phyloP scores from a whole-genome alignment of 2,888 invertebrate genomes.

The Melieria crassipennis region DNA sequence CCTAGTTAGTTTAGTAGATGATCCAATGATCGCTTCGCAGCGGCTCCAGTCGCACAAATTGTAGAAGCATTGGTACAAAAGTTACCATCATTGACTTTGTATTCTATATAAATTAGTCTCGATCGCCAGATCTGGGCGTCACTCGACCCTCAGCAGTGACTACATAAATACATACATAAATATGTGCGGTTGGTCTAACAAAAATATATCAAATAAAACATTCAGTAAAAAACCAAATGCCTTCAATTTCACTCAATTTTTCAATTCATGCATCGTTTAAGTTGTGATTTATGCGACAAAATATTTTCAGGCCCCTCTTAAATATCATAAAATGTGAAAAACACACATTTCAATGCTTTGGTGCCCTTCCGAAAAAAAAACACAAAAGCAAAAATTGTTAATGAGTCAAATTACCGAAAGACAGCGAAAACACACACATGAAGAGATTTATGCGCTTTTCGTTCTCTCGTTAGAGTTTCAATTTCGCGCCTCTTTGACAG shows the following conservation, averaged over 20 bases:
- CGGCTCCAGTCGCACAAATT: no score
- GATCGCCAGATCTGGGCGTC: no score
- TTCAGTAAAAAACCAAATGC: no score
- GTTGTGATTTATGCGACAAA: slow-evolving; percentile 60
- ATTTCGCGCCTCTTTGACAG: slow-evolving; percentile 24
- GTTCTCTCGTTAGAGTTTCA: slow-evolving; percentile 21
- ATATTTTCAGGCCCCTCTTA: slow-evolving; percentile 38
- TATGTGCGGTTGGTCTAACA: no score
- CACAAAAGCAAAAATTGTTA: slow-evolving; percentile 49
- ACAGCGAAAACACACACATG: slow-evolving; percentile 10
- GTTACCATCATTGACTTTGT: no score
- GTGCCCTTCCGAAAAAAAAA: not conserved
- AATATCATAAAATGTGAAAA: slow-evolving; percentile 18
- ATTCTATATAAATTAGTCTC: no score
- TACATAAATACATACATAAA: no score
- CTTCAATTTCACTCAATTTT: slow-evolving; percentile 18
- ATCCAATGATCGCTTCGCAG: no score
- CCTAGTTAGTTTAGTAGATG: no score
- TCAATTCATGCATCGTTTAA: slow-evolving; percentile 58
- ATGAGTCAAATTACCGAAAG: slow-evolving; percentile 60
- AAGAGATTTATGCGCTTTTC: slow-evolving; percentile 8
- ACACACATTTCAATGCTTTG: slow-evolving; percentile 3
- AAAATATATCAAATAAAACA: no score
- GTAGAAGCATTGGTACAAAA: no score
- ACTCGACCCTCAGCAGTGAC: no score